Base-by-base conservation (phyloP, 2,113 vertebrate genomes). In the Athene noctua region DNA sequence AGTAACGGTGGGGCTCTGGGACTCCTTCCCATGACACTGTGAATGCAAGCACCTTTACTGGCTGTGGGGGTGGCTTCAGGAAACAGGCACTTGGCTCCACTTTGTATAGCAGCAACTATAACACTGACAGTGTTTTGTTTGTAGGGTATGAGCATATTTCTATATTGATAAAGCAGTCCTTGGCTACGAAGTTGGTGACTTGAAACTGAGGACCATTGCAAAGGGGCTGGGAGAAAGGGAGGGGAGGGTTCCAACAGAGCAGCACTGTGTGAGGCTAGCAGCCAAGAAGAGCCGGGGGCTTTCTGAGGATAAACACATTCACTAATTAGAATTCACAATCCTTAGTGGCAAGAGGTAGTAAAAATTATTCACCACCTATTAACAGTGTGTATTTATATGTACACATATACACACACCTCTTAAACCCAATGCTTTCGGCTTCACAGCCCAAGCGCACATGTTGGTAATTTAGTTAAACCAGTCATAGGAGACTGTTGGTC, bases 401-500 rank as follows among this genome's bases (percentile, higher is more conserved):
- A 52, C 62, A 44, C 44, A 21, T 27, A 57, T 2, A 52, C 25
- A 11, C n/a, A 49, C 29, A 36, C 36, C 72, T 79, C 66, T 62
- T 38, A 74, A 83, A 49, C 3, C 18, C 40, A 26, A 9, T 5
- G 34, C 58, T 79, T 66, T 36, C 2, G 3, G 61, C 30, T 38
- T 36, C 61, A 10, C 34, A 73, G 55, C 66, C 65, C 8, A 8
- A 42, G 61, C 30, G 52, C 49, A 62, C 4, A 0, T 17, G 21
- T 9, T 57, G 46, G 47, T 27, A 19, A 65, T 40, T 38, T 15
- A 54, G 13, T 29, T 42, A 27, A 59, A 36, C 34, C 62, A 19
- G 49, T 36, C 30, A 10, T 1, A 34, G 58, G 32, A n/a, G 29
- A 9, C 11, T 9, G 15, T 15, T 0, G 0, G 46, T 34, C 62